These are phyloP conservation scores for Sinosuthora webbiana DNA, from an alignment of 2,113 vertebrate genomes.

Conservation along the genomic window DNA sequence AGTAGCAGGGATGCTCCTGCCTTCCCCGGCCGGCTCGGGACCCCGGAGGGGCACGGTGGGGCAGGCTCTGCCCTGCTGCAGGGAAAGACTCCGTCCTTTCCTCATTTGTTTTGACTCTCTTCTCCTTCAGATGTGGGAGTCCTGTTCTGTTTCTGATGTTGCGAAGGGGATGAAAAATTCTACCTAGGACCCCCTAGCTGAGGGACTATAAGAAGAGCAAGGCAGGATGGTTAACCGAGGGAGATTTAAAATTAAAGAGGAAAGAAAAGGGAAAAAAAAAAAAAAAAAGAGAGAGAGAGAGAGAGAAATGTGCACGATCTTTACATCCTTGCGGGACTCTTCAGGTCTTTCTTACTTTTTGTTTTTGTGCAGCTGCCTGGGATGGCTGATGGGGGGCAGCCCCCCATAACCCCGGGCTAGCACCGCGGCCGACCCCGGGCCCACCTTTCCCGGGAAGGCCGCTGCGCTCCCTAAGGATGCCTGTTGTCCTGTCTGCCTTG, in stretches of 20 bases:
- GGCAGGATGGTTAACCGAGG: background rate
- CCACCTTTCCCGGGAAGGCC: background rate
- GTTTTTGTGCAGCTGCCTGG: background rate
- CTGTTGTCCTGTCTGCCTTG: background rate
- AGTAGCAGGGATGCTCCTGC: background rate
- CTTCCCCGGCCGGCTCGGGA: background rate
- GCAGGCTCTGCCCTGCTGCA: background rate
- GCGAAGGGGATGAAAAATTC: background rate
- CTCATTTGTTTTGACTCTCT: background rate
- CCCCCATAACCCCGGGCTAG: background rate
- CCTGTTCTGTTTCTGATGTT: background rate
- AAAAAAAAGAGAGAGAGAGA: no score
- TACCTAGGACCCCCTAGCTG: background rate
- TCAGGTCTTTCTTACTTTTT: background rate
- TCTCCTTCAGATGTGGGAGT: background rate
- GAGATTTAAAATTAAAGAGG: background rate
- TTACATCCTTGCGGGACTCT: background rate
- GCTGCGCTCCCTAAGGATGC: background rate
- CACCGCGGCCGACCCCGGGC: background rate
- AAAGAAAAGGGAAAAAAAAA: fast-evolving
- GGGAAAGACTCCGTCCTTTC: background rate
- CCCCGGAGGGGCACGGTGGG: background rate
- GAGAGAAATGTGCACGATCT: background rate
- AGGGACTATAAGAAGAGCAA: background rate
- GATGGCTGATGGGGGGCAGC: background rate